Base-by-base conservation (phyloP, 2,888 invertebrate species). In the Uropetala carovei region DNA sequence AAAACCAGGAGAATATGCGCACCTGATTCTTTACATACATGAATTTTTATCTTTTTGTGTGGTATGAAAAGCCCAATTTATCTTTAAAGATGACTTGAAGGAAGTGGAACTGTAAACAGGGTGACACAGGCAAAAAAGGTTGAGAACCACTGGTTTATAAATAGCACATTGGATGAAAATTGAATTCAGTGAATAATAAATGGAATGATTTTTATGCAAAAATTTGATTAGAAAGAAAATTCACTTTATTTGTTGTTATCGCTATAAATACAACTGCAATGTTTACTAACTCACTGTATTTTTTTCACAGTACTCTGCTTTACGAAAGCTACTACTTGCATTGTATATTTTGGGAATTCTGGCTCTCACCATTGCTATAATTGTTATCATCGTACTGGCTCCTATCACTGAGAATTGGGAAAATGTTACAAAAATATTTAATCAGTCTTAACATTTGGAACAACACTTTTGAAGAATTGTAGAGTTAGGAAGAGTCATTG, bases 251-350 rank as follows among this genome's bases (percentile, higher is more conserved):
- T 43, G 3, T 43, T 43, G 43, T 5, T 43, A 43, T 43, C 5
- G 5, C 43, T 43, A 43, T 43, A 43, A 43, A 43, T 43, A 43
- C 5, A 3, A 43, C 43, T 43, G 43, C 5, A 3, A 43, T 43
- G 5, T 43, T 43, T 43, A 43, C 43, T 43, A 43, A 43, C 5
- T 43, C 43, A 43, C 5, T 1, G 43, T 43, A 43, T 43, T 43
- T 43, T 83, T 14, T 56, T 56, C 16, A 92, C 96, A 98, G 98
- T 97, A 97, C 94, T 96, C 97, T 4, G 96, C 96, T 92, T 96
- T 98, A 95, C 96, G 98, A 94, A 98, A 97, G 94, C 96, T 97
- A 92, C 95, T 98, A 92, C 96, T 99, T 83, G 97, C 96, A n/a
- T 94, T 98, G 75, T 98, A 98, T 95, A 96, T 97, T 75, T 95